phyloP scores from a whole-genome alignment of 30 jellyfish, hydroid and myxozoan species.

The Aurelia sp. region DNA sequence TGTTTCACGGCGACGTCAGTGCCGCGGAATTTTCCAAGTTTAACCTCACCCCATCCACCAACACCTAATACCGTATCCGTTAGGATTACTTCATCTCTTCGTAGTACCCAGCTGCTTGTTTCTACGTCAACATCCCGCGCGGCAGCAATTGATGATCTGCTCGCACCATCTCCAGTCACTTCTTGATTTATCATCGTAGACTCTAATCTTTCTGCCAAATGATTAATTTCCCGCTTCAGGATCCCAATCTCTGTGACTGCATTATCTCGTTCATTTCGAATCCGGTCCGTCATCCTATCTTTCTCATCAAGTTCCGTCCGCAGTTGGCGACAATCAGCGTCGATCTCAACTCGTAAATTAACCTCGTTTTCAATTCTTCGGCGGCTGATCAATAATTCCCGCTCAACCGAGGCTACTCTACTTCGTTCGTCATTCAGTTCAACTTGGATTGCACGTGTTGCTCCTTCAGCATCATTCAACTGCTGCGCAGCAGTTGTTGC shows the following conservation, averaged over 20 bases:
- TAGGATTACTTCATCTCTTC: slow-evolving; percentile 64
- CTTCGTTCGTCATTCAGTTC: slow-evolving; percentile 58
- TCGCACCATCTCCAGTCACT: not conserved
- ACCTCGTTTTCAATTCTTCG: slow-evolving; percentile 58
- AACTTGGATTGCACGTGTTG: slow-evolving; percentile 35
- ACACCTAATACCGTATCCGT: slow-evolving; percentile 76
- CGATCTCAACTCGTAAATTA: slow-evolving; percentile 20
- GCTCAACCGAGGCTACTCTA: slow-evolving; percentile 43
- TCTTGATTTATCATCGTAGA: not conserved
- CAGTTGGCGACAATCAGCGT: slow-evolving; percentile 30
- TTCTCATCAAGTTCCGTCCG: slow-evolving; percentile 51
- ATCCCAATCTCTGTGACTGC: slow-evolving; percentile 56
- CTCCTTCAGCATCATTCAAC: slow-evolving; percentile 10
- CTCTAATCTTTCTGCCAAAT: slow-evolving; percentile 19
- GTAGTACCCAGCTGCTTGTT: slow-evolving; percentile 79
- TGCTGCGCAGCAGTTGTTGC: slow-evolving; percentile 36
- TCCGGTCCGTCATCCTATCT: slow-evolving; percentile 15
- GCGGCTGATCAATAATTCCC: slow-evolving; percentile 47
- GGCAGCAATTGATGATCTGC: not conserved
- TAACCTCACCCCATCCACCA: slow-evolving; percentile 99
- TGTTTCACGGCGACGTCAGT: slow-evolving; percentile 97
- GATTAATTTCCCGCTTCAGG: slow-evolving; percentile 41
- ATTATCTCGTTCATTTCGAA: slow-evolving; percentile 50
- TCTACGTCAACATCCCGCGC: slow-evolving; percentile 13
- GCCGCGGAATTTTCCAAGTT: slow-evolving; percentile 92